Evolutionary conservation across 2,888 invertebrate genomes (phyloP), one percentile per base, ranked within the genome.

Genomic region (Drosophila testacea): DNA sequence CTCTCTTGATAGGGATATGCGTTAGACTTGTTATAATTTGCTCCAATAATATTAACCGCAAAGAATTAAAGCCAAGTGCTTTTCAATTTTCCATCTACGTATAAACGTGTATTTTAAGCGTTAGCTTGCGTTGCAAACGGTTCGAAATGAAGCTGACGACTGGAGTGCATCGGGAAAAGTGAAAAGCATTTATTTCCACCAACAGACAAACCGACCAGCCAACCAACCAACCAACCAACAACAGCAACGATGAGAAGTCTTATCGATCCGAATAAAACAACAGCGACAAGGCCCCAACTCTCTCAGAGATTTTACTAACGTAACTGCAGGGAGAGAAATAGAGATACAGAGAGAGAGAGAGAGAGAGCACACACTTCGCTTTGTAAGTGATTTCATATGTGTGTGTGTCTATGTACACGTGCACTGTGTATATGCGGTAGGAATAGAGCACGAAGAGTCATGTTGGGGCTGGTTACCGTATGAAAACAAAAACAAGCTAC

Each of bases 161-260:
- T 92, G 91, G 90, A 92, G 88, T 87, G 86, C 84, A 84, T 83
- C 81, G 85, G 90, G 89, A 91, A 91, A 91, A 91, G 91, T 91
- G 91, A 89, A 91, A 91, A 91, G 90, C 90, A 83, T 92, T 92
- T 92, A 92, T 92, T 90, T 83, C 79, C 67, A 61, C 60, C 69
- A 68, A 62, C 46, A 46, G 34, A 61, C 60, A 67, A 68, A 62
- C 46, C 38, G 34, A 44, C 55, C 46, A 62, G 6, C 32, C 6
- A 3, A 32, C 32, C 7, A 32, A 32, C 32, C 16, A 22, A 32
- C 2, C 32, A 7, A 32, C 32, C 7, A 32, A 9, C 6, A 6
- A 32, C 32, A 32, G 32, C 32, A 32, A 34, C 69, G 55, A 47
- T 48, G 81, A 72, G 62, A 73, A 85, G 73, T 83, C 83, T 83